Conservation (phyloP, 2,888 invertebrate species). For the Oxyteleia sp. region DNA sequence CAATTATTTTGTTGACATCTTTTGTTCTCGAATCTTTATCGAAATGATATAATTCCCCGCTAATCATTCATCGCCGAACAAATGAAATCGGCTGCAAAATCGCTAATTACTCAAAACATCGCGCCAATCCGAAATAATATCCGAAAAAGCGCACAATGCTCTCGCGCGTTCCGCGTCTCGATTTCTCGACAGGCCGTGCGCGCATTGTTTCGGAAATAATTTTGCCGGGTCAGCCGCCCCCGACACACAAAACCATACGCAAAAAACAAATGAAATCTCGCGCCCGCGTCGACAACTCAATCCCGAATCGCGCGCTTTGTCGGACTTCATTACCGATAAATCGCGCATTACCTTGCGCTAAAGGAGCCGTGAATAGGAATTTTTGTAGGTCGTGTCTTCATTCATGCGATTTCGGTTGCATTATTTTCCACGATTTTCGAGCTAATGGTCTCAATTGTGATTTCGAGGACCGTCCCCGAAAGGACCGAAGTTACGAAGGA, state of each 20-base stretch:
- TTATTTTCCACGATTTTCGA: slow-evolving; percentile 38
- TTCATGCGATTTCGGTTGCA: slow-evolving; percentile 21
- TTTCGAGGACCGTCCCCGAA: slow-evolving; percentile 20
- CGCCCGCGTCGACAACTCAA: slow-evolving; percentile 43
- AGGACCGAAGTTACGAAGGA: slow-evolving; percentile 12
- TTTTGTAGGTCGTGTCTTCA: slow-evolving; percentile 60
- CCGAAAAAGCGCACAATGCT: slow-evolving; percentile 61
- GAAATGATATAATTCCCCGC: slow-evolving; percentile 22
- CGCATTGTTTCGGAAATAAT: slow-evolving; percentile 68
- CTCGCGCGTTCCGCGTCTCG: slow-evolving; percentile 40
- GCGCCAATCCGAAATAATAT: slow-evolving; percentile 56
- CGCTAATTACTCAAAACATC: slow-evolving; percentile 61
- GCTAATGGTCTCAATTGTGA: slow-evolving; percentile 33
- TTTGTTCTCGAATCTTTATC: neutral
- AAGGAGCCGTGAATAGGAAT: slow-evolving; percentile 40
- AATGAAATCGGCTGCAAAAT: slow-evolving; percentile 57
- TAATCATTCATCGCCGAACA: slow-evolving; percentile 49
- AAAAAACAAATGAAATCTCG: slow-evolving; percentile 63
- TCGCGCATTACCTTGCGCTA: slow-evolving; percentile 47
- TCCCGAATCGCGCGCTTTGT: slow-evolving; percentile 55
- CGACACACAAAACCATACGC: slow-evolving; percentile 50
- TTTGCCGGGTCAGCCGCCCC: slow-evolving; percentile 51
- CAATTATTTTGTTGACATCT: too few relatives aligned
- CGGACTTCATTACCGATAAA: slow-evolving; percentile 65
- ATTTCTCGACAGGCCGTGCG: slow-evolving; percentile 55